Conservation (phyloP, 2,888 invertebrate species). For the Apantesis nais region DNA sequence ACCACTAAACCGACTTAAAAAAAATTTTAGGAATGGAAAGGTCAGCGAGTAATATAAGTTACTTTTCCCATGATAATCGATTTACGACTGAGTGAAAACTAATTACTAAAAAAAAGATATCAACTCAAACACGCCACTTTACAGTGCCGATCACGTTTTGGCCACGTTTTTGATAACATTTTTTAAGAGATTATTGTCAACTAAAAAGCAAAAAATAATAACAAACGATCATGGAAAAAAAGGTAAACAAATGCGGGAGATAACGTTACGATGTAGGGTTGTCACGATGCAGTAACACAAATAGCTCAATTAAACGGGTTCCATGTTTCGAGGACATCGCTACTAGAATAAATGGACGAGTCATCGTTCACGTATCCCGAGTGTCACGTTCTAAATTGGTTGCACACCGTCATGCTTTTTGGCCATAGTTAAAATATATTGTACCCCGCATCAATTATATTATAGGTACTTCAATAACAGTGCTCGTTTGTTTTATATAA, state of each 20-base stretch:
- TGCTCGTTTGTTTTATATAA: slow-evolving; percentile 11
- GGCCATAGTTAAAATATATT: slow-evolving; percentile 54
- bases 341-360: slow-evolving; percentile 52
- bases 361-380: slow-evolving; percentile 66
- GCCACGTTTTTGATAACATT: neutral
- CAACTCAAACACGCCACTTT: neutral
- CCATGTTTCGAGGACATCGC: slow-evolving; percentile 62
- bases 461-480: slow-evolving; percentile 45
- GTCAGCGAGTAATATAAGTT: too few relatives aligned
- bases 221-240: neutral
- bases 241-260: slow-evolving; percentile 19
- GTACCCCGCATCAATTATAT: slow-evolving; percentile 57
- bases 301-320: slow-evolving; percentile 79
- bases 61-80: too few relatives aligned
- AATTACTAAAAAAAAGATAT: neutral
- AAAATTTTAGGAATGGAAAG: too few relatives aligned
- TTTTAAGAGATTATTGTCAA: neutral
- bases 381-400: slow-evolving; percentile 76
- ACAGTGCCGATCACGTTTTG: neutral
- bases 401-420: slow-evolving; percentile 61
- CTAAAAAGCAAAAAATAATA: neutral
- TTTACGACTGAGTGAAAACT: too few relatives aligned
- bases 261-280: slow-evolving; percentile 66
- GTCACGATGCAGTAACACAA: slow-evolving; percentile 73
- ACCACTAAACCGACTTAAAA: too few relatives aligned